A percentile compares a stretch with the other conserved stretches of the same genome.
These are phyloP conservation scores for Tetragnatha versicolor DNA, from an alignment of 1,140 invertebrate species.

Conservation along the genomic window DNA sequence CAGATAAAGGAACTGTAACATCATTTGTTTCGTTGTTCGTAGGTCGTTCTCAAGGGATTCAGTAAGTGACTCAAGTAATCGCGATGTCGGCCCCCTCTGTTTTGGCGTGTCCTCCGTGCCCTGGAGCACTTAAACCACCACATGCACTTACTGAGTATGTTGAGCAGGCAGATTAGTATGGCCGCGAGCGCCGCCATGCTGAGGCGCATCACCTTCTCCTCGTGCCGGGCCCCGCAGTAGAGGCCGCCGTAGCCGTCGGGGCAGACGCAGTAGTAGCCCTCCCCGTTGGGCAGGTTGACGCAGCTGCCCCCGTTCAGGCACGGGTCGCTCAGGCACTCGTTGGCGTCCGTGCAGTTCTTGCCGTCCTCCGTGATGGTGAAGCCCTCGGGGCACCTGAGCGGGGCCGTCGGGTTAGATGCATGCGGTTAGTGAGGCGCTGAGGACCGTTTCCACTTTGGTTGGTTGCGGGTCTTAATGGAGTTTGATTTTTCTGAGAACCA, in stretches of 20 bases:
- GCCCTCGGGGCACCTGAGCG: conserved; percentile 84
- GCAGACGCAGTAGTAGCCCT: conserved; percentile 68
- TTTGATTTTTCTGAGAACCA: too few species aligned
- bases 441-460: too few species aligned
- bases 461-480: too few species aligned
- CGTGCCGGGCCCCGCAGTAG: conserved; percentile 90
- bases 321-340: conserved; percentile 91
- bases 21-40: too few species aligned
- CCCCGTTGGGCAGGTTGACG: conserved; percentile 71
- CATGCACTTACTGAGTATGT: conserved; percentile 90
- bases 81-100: too few species aligned
- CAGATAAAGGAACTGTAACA: too few species aligned
- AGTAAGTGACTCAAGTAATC: too few species aligned
- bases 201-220: conserved; percentile 89
- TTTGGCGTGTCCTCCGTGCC: too few species aligned
- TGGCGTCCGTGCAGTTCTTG: conserved; percentile 91
- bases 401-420: neutral
- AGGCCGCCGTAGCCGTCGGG: conserved; percentile 91
- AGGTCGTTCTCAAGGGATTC: too few species aligned
- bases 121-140: too few species aligned
- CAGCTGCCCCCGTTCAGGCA: conserved; percentile 76
- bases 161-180: conserved; percentile 91
- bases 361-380: conserved; percentile 85
- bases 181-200: conserved; percentile 93
- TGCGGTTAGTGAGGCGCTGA: neutral